These are phyloP conservation scores for Patella caerulea DNA, from an alignment of 2,888 invertebrate genomes.

Conservation along the genomic window DNA sequence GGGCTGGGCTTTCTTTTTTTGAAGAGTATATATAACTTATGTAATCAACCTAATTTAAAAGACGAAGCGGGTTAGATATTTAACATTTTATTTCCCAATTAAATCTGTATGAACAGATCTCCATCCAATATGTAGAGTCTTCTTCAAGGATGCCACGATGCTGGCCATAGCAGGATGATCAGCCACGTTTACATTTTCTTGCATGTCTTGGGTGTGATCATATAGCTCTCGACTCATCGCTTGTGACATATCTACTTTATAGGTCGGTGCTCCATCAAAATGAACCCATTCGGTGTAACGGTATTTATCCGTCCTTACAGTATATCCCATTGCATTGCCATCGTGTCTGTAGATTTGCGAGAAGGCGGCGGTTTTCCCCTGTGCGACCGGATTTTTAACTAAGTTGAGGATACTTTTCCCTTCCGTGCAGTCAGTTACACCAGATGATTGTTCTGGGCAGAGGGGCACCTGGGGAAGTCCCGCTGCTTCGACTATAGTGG, in stretches of 20 bases:
- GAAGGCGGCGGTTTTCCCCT: conserved; percentile 27
- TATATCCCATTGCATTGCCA: conserved; percentile 45
- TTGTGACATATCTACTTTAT: conserved; percentile 34
- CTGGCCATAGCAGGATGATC: conserved; percentile 27
- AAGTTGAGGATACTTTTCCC: conserved; percentile 37
- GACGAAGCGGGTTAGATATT: no score
- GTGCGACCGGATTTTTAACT: conserved; percentile 17
- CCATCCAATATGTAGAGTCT: no score
- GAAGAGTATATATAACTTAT: no score
- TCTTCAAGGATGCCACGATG: no score
- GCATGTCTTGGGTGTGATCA: conserved; percentile 38
- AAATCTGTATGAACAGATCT: no score
- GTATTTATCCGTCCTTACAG: conserved; percentile 35
- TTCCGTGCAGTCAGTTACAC: conserved; percentile 33
- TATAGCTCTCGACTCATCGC: conserved; percentile 38
- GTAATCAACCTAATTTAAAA: no score
- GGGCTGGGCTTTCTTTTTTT: no score
- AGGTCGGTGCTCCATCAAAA: conserved; percentile 31
- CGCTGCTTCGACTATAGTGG: conserved; percentile 47
- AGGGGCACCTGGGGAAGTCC: conserved; percentile 26
- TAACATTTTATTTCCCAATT: no score
- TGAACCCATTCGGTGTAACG: conserved; percentile 40
- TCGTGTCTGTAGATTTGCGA: conserved; percentile 21
- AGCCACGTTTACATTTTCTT: conserved; percentile 41
- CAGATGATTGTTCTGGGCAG: conserved; percentile 25